Base-by-base conservation (phyloP, 2,113 vertebrate species). In the Eira barbara region DNA sequence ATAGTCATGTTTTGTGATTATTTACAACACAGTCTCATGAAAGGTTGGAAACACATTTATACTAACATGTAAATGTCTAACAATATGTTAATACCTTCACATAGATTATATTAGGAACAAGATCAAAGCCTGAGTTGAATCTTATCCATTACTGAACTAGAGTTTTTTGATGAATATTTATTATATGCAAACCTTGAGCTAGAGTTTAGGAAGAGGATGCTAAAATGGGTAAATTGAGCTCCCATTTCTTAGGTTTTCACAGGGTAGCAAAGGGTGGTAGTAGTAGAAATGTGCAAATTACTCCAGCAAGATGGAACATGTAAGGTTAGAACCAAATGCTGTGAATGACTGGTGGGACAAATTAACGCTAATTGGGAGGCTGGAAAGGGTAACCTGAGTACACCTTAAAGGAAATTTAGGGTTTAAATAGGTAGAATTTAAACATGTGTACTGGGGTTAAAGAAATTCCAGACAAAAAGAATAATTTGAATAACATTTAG, bases 51-150 rank as follows among this genome's bases (percentile, higher is more conserved):
- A 65, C 84, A 81, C 65, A 63, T 83, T 96, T 82, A 55, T 63
- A 76, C 61, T 90, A 89, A 65, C 27, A 21, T 49, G 8, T 91
- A 94, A 95, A 94, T 92, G 63, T 36, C 47, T 85, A 78, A 87
- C 92, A 90, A 87, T 65, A 88, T 88, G 69, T 36, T 67, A 83
- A 12, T 93, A 59, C n/a, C 13, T 83, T 95, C 45, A 61, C 29
- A 80, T 87, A 83, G 47, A 39, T 95, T 47, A 78, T 36, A 17
- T 76, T 63, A 76, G 63, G 21, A 93, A 73, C 25, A 73, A 94
- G 42, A 57, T 80, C 25, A 91, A 94, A 94, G 76, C 34, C 55
- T 91, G 55, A 49, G 34, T 14, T 90, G 69, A 63, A 36, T 91
- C 13, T 47, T 65, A 93, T 36, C 87, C 42, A 69, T 39, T 73